Percentiles rank a stretch among this genome's conserved stretches.
These are phyloP conservation scores for Crocuta crocuta DNA, from an alignment of 2,113 vertebrate species.

Conservation along the genomic window DNA sequence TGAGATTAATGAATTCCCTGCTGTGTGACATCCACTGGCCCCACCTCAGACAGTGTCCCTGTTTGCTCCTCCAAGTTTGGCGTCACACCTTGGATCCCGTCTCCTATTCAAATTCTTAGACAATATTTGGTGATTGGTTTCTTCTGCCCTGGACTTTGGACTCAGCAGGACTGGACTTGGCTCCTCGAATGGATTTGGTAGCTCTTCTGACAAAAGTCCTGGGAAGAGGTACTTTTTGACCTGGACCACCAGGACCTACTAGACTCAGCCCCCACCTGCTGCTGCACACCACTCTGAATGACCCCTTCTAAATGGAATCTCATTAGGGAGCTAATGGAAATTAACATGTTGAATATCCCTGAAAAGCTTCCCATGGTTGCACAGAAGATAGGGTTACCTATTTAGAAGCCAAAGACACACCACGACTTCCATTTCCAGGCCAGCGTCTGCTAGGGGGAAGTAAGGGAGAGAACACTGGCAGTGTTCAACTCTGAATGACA, in stretches of 20 bases:
- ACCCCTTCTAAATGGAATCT: not conserved
- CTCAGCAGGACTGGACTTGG: too few relatives aligned
- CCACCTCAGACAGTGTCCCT: not conserved
- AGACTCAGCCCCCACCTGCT: not conserved
- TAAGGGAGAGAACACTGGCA: not conserved
- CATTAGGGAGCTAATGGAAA: not conserved
- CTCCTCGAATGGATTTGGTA: not conserved
- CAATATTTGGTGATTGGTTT: not conserved
- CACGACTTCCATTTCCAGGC: not conserved
- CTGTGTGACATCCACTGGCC: not conserved
- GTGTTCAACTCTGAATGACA: not conserved
- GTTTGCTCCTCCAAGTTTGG: not conserved
- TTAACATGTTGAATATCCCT: not conserved
- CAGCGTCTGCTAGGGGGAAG: not conserved
- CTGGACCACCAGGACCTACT: not conserved
- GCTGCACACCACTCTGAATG: not conserved
- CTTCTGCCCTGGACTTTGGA: not conserved
- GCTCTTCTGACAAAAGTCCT: not conserved
- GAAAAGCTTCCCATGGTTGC: not conserved
- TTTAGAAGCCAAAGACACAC: not conserved
- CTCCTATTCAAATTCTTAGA: not conserved
- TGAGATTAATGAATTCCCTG: not conserved
- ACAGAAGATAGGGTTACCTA: not conserved
- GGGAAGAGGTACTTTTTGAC: not conserved
- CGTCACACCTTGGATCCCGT: not conserved